phyloP scores from a whole-genome alignment of 2,888 invertebrate species.

The Hypselothyrea guttata region DNA sequence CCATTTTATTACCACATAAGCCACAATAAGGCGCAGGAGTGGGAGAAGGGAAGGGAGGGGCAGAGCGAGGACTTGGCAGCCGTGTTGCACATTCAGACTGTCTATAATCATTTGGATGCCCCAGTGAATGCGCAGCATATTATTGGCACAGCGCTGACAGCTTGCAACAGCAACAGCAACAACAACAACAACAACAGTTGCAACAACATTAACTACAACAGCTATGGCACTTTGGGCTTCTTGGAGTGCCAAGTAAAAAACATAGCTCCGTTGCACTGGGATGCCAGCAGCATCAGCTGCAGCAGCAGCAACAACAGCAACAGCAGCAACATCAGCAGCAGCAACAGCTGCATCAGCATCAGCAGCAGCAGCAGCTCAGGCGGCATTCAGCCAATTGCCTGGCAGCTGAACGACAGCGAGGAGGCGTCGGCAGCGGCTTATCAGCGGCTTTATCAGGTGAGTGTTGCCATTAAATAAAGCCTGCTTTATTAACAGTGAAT shows the following conservation, averaged over 20 bases:
- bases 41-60: not conserved
- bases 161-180: slow-evolving; percentile 28
- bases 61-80: slow-evolving; percentile 12
- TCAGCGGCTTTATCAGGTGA: slow-evolving; percentile 17
- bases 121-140: slow-evolving; percentile 37
- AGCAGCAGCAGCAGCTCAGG: slow-evolving; percentile 10
- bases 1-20: slow-evolving; percentile 66
- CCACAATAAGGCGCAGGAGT: slow-evolving; percentile 24
- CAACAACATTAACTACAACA: slow-evolving; percentile 5
- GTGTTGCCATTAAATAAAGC: slow-evolving; percentile 4
- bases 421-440: not conserved
- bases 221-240: slow-evolving; percentile 61
- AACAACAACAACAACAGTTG: slow-evolving; percentile 33
- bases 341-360: slow-evolving; percentile 5
- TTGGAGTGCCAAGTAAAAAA: slow-evolving; percentile 32
- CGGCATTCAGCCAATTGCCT: slow-evolving; percentile 8
- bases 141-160: slow-evolving; percentile 51
- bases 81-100: slow-evolving; percentile 57
- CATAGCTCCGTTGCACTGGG: slow-evolving; percentile 13
- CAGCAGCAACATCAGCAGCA: slow-evolving; percentile 1
- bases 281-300: slow-evolving; percentile 1
- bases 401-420: slow-evolving; percentile 24
- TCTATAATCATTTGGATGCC: slow-evolving; percentile 58
- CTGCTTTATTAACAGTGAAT: too few species aligned
- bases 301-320: not conserved